Base-by-base conservation (phyloP, 2,797 vertebrate genomes). In the Liasis olivaceus region DNA sequence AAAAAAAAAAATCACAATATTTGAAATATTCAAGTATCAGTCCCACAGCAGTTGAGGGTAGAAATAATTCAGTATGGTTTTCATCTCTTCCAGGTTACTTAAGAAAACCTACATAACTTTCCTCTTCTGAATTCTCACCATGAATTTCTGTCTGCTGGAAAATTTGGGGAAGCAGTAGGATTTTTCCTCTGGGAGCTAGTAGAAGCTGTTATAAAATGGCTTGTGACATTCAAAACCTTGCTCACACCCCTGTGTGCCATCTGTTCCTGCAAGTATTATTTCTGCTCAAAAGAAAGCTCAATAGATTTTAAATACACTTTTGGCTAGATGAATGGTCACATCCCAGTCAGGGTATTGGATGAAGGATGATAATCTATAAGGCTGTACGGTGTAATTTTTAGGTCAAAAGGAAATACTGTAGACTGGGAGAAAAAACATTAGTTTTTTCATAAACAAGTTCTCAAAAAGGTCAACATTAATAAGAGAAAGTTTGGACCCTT, bases 261-360 rank as follows among this genome's bases (percentile, higher is more conserved):
- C 93, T 95, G 91, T 93, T 96, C 51, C 51, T 88, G 93, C 84
- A 7, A 14, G 92, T 89, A 59, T 66, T 54, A 54, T 89, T 94
- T 72, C 54, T 88, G 89, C 84, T 95, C 91, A 94, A 94, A 95
- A 91, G 89, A 91, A 86, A 93, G 91, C 89, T 88, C 85, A 91
- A 91, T 92, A 89, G 81, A 94, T 93, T 84, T 64, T 92, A 95
- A 28, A 90, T 89, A 31, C 85, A 91, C 91, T 69, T 94, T 92
- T 66, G 47, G 36, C 51, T 85, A 88, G 72, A 92, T 95, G 93
- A 94, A 81, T 0, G 9, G 90, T 92, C 31, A 62, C 92, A 95
- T 89, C 31, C 93, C 86, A 94, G 58, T 85, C 77, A 4, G 0
- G 1, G 0, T 87, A 93, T 22, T 93, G 81, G 26, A 88, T 20